phyloP scores from a whole-genome alignment of 1,140 invertebrate species.

The Wiebesia pumilae region DNA sequence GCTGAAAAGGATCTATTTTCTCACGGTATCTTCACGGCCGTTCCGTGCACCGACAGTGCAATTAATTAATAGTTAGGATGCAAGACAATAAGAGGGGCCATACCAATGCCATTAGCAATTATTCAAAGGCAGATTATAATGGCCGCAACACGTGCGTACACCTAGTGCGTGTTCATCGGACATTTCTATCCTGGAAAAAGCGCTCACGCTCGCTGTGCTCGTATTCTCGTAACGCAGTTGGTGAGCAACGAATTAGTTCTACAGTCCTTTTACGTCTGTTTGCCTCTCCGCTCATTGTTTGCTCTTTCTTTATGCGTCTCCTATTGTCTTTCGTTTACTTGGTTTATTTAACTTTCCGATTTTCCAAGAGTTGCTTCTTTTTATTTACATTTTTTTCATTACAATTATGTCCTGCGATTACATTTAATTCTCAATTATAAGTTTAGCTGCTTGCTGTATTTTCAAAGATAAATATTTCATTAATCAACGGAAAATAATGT shows the following conservation, averaged over 20 bases:
- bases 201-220: not conserved
- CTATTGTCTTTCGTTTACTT: not conserved
- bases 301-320: not conserved
- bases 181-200: constrained; percentile 17
- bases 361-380: not conserved
- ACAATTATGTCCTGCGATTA: not conserved
- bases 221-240: not conserved
- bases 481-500: not conserved
- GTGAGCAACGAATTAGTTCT: not conserved
- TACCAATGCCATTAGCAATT: constrained; percentile 21
- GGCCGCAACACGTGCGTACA: constrained; percentile 42
- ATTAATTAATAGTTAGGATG: constrained; percentile 46
- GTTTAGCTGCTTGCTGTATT: not conserved
- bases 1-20: constrained; percentile 6
- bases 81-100: not conserved
- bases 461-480: not conserved
- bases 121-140: constrained; percentile 31
- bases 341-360: not conserved
- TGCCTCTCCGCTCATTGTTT: not conserved
- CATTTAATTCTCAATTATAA: not conserved
- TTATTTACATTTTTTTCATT: not conserved
- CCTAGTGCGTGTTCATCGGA: not conserved
- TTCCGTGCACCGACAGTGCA: not conserved
- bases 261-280: not conserved
- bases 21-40: constrained; percentile 13